These are phyloP conservation scores for Psettodes erumei DNA, from an alignment of 2,113 vertebrate genomes.

Conservation along the genomic window DNA sequence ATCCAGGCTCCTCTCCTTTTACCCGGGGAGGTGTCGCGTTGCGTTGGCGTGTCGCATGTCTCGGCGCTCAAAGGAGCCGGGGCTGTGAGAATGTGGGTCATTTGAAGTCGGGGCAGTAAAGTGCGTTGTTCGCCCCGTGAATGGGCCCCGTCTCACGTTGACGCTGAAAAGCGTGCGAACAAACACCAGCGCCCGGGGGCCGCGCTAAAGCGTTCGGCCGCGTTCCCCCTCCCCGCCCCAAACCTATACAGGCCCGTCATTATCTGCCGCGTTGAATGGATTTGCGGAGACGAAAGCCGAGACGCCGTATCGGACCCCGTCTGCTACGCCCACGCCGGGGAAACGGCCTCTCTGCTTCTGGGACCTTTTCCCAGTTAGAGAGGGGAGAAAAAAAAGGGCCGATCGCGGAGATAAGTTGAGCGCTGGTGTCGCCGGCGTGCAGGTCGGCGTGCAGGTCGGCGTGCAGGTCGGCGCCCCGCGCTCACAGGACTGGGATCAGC, in stretches of 20 bases:
- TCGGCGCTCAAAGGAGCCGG: constrained; percentile 75
- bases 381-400: no score
- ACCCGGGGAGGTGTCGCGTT: constrained; percentile 73
- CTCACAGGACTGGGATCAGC: constrained; percentile 75
- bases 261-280: constrained; percentile 75
- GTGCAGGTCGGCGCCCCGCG: no score
- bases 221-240: constrained; percentile 73
- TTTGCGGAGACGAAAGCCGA: constrained; percentile 40
- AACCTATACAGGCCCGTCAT: constrained; percentile 78
- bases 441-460: no score
- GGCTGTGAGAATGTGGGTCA: constrained; percentile 83
- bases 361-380: neutral
- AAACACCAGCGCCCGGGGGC: constrained; percentile 77
- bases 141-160: constrained; percentile 81
- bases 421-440: no score
- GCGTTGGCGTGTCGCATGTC: constrained; percentile 78
- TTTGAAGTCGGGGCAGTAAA: constrained; percentile 83
- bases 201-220: constrained; percentile 73
- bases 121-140: constrained; percentile 82
- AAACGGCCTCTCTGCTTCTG: constrained; percentile 26
- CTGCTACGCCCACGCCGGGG: constrained; percentile 25
- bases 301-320: constrained; percentile 51
- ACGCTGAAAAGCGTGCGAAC: constrained; percentile 82
- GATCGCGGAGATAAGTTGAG: no score
- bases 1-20: constrained; percentile 77